A percentile compares a stretch with the other conserved stretches of the same genome.
Conservation (phyloP, 1,140 invertebrate species). For the Portunus trituberculatus region DNA sequence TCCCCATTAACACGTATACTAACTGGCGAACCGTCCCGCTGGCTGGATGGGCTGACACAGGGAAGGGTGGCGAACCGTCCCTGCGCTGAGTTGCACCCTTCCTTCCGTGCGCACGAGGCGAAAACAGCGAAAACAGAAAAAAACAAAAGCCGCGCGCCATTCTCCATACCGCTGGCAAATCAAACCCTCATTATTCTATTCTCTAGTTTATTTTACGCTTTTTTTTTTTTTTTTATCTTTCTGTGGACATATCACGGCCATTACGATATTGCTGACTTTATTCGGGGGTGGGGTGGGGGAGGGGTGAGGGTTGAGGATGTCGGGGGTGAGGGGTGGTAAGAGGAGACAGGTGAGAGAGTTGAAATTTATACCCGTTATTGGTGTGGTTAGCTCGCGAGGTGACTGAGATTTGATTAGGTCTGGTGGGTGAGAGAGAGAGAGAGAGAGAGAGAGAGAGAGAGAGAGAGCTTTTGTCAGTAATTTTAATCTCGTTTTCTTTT, state of each 20-base stretch:
- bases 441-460: neutral
- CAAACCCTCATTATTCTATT: slow-evolving; percentile 61
- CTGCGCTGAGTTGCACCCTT: neutral
- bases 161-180: slow-evolving; percentile 10
- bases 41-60: neutral
- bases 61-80: neutral
- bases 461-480: neutral
- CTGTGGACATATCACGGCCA: slow-evolving; percentile 47
- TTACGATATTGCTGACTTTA: slow-evolving; percentile 54
- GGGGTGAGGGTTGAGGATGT: neutral
- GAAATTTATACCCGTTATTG: slow-evolving; percentile 29
- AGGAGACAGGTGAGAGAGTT: neutral
- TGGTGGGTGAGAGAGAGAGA: neutral
- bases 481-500: too few relatives aligned
- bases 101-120: too few relatives aligned
- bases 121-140: too few relatives aligned
- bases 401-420: neutral
- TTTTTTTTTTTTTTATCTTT: slow-evolving; percentile 49
- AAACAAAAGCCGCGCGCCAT: too few relatives aligned
- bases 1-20: slow-evolving; percentile 50
- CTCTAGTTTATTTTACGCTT: slow-evolving; percentile 47
- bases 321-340: neutral
- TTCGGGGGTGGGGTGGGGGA: neutral
- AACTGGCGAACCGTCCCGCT: neutral
- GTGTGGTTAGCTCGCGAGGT: slow-evolving; percentile 7